phyloP scores from a whole-genome alignment of 2,113 vertebrate genomes.

The Charadrius vociferus region DNA sequence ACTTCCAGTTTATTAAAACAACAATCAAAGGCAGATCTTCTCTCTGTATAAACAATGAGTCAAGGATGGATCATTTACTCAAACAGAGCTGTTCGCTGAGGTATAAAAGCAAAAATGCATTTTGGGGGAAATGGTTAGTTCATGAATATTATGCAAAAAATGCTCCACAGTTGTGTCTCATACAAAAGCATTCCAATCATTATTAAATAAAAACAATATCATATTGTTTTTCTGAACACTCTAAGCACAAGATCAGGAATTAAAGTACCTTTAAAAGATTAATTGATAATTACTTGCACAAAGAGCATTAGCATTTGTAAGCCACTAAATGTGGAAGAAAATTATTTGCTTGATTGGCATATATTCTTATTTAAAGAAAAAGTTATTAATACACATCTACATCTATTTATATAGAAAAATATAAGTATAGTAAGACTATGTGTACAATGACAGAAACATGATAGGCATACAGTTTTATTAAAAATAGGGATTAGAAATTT shows the following conservation, averaged over 20 bases:
- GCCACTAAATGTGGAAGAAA: not conserved
- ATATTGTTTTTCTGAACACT: not conserved
- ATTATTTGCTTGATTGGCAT: not conserved
- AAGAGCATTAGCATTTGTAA: not conserved
- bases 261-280: not conserved
- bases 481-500: not conserved
- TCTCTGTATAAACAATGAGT: slow-evolving; percentile 63
- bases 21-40: slow-evolving; percentile 68
- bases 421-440: not conserved
- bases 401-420: not conserved
- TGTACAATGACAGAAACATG: not conserved
- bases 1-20: slow-evolving; percentile 79
- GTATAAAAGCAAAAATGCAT: slow-evolving; percentile 71
- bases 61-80: slow-evolving; percentile 74
- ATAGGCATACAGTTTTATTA: not conserved
- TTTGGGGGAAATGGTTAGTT: slow-evolving; percentile 60
- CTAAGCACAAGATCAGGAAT: not conserved
- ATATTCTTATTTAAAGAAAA: not conserved
- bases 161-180: not conserved
- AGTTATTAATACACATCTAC: not conserved
- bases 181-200: slow-evolving; percentile 13
- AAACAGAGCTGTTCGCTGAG: slow-evolving; percentile 64
- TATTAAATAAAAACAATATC: slow-evolving; percentile 16
- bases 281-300: not conserved
- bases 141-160: slow-evolving; percentile 38